A percentile compares a stretch with the other conserved stretches of the same genome.
Conservation (phyloP, 2,113 vertebrate species). For the Tetrao urogallus region DNA sequence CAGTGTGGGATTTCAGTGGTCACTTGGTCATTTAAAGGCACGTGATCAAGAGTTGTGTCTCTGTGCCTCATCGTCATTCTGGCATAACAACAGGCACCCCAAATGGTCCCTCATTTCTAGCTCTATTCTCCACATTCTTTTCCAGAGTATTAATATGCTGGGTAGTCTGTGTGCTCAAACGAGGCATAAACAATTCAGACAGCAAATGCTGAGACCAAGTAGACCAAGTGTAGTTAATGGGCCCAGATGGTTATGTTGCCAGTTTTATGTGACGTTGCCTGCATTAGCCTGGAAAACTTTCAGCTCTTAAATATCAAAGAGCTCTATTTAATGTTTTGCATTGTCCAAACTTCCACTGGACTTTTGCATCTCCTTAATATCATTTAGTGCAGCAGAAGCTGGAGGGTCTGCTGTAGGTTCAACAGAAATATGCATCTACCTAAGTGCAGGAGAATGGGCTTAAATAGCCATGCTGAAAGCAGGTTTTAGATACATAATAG, state of each 20-base stretch:
- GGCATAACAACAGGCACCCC: neutral
- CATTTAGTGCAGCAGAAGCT: neutral
- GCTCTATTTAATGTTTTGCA: neutral
- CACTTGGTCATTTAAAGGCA: neutral
- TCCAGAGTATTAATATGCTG: neutral
- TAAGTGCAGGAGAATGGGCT: neutral
- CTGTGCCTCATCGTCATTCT: neutral
- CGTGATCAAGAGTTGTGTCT: too few species aligned
- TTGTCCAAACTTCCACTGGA: neutral
- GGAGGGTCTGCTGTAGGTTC: too few species aligned
- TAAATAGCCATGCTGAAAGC: neutral
- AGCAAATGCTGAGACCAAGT: neutral
- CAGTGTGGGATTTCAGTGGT: neutral
- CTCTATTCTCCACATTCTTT: neutral
- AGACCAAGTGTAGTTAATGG: neutral
- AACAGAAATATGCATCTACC: neutral
- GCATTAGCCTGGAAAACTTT: neutral
- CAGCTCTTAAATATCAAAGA: neutral
- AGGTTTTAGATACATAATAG: neutral
- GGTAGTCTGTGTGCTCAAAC: neutral
- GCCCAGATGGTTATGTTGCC: neutral
- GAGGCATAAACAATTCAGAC: slow-evolving; percentile 14
- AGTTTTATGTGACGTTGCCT: neutral
- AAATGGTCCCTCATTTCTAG: neutral
- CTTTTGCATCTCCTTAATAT: neutral